phyloP scores from a whole-genome alignment of 2,888 invertebrate species.

The Euspilapteryx auroguttella region DNA sequence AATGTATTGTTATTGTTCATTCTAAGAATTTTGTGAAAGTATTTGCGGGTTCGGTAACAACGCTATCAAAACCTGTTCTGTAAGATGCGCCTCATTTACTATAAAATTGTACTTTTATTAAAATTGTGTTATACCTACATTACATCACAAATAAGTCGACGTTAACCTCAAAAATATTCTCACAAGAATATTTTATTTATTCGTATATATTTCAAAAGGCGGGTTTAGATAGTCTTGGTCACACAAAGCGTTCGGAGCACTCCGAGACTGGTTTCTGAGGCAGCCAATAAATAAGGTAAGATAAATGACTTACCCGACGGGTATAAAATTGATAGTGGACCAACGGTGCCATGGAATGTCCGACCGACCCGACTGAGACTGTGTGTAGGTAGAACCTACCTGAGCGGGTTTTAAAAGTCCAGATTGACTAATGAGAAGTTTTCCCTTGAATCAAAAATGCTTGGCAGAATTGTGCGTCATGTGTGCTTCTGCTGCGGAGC shows the following conservation, averaged over 20 bases:
- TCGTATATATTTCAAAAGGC: constrained; percentile 3
- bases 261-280: constrained; percentile 48
- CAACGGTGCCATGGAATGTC: constrained; percentile 35
- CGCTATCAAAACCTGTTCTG: neutral
- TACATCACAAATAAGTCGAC: too few species aligned
- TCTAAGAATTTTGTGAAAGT: constrained; percentile 50
- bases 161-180: constrained; percentile 7
- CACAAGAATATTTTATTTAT: constrained; percentile 9
- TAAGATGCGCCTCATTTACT: neutral
- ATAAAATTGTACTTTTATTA: neutral
- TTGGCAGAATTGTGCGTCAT: too few species aligned
- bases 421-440: neutral
- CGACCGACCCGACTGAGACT: constrained; percentile 14
- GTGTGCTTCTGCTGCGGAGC: too few species aligned
- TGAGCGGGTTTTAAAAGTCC: neutral
- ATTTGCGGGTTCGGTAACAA: constrained; percentile 7
- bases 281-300: constrained; percentile 56
- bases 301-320: constrained; percentile 53
- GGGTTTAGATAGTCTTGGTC: constrained; percentile 25
- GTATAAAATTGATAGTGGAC: constrained; percentile 56
- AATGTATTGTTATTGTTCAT: constrained; percentile 23
- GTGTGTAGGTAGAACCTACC: constrained; percentile 5
- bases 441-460: too few species aligned
- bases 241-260: constrained; percentile 26
- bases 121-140: too few species aligned